Percentiles rank a stretch among this genome's conserved stretches.
phyloP scores from a whole-genome alignment of 2,113 vertebrate species.

The Odontophorus gujanensis region DNA sequence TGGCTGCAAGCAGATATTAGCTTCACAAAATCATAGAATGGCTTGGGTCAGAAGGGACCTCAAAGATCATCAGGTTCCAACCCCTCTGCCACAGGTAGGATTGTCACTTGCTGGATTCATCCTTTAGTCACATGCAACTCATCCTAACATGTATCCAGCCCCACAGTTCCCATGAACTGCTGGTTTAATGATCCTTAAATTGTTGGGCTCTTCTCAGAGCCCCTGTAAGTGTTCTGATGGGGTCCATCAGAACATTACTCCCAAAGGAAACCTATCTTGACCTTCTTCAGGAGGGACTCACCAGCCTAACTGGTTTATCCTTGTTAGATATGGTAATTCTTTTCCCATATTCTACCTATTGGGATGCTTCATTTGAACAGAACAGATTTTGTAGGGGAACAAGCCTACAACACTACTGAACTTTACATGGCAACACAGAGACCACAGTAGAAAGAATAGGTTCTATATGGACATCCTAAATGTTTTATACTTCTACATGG shows the following conservation, averaged over 20 bases:
- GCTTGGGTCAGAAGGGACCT: too few species aligned
- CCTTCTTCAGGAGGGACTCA: background rate
- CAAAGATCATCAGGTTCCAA: too few species aligned
- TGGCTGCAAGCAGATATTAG: background rate
- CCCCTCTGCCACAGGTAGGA: too few species aligned
- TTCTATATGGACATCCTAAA: background rate
- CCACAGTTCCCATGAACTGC: background rate
- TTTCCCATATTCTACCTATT: background rate
- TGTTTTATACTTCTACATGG: accelerated
- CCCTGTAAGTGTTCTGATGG: too few species aligned
- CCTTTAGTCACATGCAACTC: background rate
- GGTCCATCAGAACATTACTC: background rate
- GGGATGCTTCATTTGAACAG: background rate
- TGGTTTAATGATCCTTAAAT: background rate
- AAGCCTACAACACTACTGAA: background rate
- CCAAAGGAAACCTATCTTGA: background rate
- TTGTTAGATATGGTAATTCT: background rate
- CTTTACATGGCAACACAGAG: background rate
- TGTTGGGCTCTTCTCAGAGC: background rate
- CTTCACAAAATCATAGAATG: too few species aligned
- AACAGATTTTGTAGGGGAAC: background rate
- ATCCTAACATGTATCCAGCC: background rate
- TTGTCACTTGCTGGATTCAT: too few species aligned
- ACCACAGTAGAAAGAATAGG: background rate
- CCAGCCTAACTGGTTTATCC: background rate